phyloP scores from a whole-genome alignment of 2,797 vertebrate species.

The Rhinichthys osculus region DNA sequence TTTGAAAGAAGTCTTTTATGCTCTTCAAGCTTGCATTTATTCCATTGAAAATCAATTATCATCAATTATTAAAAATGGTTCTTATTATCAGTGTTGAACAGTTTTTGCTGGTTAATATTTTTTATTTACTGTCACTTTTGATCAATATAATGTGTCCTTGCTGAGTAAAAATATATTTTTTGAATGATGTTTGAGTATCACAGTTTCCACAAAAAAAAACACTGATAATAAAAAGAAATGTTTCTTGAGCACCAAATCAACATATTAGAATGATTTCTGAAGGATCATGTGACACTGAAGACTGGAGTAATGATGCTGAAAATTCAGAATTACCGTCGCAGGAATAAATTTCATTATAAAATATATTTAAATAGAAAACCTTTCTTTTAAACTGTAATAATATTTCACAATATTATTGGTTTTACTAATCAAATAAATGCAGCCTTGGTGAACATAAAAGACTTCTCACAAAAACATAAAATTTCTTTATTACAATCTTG shows the following conservation, averaged over 20 bases:
- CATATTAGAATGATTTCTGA: not conserved
- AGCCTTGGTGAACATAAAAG: not conserved
- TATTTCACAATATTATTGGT: not conserved
- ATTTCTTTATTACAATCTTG: not conserved
- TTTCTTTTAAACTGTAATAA: not conserved
- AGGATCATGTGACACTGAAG: not conserved
- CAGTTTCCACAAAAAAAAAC: not conserved
- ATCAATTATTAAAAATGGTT: not conserved
- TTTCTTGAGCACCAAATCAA: not conserved
- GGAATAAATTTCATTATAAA: not conserved
- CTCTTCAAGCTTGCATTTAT: not conserved
- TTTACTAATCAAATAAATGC: not conserved
- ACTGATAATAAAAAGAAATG: not conserved
- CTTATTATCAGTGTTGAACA: not conserved
- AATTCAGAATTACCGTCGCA: not conserved
- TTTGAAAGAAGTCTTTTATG: not conserved
- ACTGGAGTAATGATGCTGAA: not conserved
- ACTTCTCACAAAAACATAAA: not conserved
- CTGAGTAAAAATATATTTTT: not conserved
- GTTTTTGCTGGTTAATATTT: not conserved
- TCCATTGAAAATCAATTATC: not conserved
- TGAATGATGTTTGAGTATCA: not conserved
- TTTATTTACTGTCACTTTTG: not conserved
- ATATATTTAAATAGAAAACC: not conserved
- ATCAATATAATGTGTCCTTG: not conserved